phyloP scores from a whole-genome alignment of 2,113 vertebrate genomes.

The Menura novaehollandiae region DNA sequence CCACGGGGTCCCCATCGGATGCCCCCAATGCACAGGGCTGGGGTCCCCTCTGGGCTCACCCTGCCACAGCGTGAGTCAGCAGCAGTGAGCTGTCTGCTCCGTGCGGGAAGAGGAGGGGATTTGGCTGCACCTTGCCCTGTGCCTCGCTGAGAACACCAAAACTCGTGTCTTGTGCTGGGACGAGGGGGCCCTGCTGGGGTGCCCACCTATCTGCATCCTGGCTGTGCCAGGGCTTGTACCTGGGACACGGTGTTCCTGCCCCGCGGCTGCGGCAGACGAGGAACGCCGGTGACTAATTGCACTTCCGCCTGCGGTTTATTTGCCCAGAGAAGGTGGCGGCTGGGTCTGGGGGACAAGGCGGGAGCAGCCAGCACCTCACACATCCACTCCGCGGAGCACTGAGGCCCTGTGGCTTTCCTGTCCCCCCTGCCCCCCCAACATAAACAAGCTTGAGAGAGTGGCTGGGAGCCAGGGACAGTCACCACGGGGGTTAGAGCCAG shows the following conservation, averaged over 20 bases:
- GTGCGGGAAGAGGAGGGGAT: background rate
- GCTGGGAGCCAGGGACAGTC: background rate
- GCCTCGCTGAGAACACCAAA: background rate
- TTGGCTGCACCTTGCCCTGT: background rate
- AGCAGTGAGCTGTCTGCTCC: background rate
- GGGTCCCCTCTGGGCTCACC: background rate
- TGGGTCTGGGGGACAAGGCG: background rate
- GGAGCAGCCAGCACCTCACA: background rate
- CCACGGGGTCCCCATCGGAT: rapidly evolving
- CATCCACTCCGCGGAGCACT: background rate
- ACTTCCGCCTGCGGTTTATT: constrained; percentile 45
- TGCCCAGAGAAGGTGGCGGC: background rate
- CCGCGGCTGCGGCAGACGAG: background rate
- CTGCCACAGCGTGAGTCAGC: background rate
- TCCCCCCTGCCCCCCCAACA: rapidly evolving
- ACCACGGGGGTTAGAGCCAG: rapidly evolving
- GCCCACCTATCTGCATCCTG: background rate
- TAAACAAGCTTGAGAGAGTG: background rate
- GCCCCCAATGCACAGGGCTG: background rate
- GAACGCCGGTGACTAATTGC: background rate
- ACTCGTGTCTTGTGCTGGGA: background rate
- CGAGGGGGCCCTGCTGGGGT: rapidly evolving
- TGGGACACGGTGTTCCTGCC: background rate
- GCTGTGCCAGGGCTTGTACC: background rate
- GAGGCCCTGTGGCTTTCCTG: rapidly evolving